A percentile compares a stretch with the other conserved stretches of the same genome.
Evolutionary conservation across 2,888 invertebrate genomes (phyloP).

Genomic region (Sphaerolaimus hirsutus): DNA sequence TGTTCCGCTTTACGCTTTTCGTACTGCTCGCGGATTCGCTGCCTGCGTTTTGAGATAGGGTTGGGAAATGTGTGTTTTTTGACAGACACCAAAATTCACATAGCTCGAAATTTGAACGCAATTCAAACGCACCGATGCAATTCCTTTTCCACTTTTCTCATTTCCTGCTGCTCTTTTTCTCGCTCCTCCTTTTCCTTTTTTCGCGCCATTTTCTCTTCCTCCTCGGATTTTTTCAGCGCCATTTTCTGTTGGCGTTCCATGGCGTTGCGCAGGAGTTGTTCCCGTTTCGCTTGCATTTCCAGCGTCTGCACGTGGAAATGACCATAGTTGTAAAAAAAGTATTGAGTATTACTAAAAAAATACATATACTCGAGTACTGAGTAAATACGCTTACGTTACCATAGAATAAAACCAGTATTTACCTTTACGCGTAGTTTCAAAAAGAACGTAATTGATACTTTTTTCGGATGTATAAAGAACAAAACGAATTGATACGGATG

Average conservation of each 20-base stretch:
- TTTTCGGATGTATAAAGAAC: too few relatives aligned
- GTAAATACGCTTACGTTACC: too few relatives aligned
- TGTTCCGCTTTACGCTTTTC: constrained; percentile 5
- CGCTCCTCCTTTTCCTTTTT: background rate
- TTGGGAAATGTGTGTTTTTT: too few relatives aligned
- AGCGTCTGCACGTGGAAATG: background rate
- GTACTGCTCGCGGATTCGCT: constrained; percentile 5
- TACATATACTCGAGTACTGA: too few relatives aligned
- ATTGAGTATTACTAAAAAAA: background rate
- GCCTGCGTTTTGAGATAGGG: too few relatives aligned
- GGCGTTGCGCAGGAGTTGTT: background rate
- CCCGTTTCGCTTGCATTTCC: constrained; percentile 1
- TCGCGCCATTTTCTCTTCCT: background rate
- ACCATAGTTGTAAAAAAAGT: background rate
- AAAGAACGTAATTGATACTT: too few relatives aligned
- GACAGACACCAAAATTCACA: too few relatives aligned
- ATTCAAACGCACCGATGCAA: too few relatives aligned
- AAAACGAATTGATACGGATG: too few relatives aligned
- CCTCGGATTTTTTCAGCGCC: background rate
- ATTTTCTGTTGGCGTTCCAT: background rate
- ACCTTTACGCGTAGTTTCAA: background rate
- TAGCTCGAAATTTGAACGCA: too few relatives aligned
- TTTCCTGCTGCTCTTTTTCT: background rate
- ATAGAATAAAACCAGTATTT: too few relatives aligned
- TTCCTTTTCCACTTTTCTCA: background rate